These are phyloP conservation scores for Drosophila mayaguana DNA, from an alignment of 2,888 invertebrate genomes.

Conservation along the genomic window DNA sequence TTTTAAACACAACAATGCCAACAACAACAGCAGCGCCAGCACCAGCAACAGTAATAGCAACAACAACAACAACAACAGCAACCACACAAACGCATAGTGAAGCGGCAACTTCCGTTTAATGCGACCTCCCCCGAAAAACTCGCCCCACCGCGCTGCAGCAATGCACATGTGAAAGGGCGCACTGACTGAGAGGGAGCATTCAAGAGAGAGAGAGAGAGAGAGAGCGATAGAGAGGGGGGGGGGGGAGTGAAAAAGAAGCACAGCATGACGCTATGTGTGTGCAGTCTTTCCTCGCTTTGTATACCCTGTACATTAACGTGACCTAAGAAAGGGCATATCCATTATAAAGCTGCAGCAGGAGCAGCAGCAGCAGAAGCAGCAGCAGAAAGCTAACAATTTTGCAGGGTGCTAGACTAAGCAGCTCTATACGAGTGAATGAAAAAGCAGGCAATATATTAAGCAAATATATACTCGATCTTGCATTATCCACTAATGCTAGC, in stretches of 20 bases:
- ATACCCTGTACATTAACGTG: slow-evolving; percentile 33
- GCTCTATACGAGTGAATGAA: background rate
- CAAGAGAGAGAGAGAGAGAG: background rate
- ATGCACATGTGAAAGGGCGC: slow-evolving; percentile 70
- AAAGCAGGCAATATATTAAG: no score
- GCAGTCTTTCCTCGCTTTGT: slow-evolving; percentile 50
- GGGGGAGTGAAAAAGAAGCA: slow-evolving; percentile 12
- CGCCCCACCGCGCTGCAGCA: slow-evolving; percentile 42
- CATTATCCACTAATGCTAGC: no score
- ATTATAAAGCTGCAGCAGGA: no score
- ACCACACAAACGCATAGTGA: slow-evolving; percentile 73
- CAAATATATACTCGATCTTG: no score
- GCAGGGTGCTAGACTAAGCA: background rate
- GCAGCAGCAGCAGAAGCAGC: background rate
- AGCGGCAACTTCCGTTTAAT: slow-evolving; percentile 81
- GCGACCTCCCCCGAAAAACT: slow-evolving; percentile 50
- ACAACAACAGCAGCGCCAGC: slow-evolving; percentile 41
- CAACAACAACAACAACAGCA: slow-evolving; percentile 31
- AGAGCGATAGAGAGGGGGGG: background rate
- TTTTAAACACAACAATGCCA: slow-evolving; percentile 78
- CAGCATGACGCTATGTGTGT: slow-evolving; percentile 38
- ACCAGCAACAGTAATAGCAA: slow-evolving; percentile 20
- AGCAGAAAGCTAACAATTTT: background rate
- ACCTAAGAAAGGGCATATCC: background rate
- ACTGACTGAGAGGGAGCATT: slow-evolving; percentile 3